Evolutionary conservation across 2,888 invertebrate genomes (phyloP), one percentile per base, ranked within the genome.

Genomic region (Scaeva pyrastri): DNA sequence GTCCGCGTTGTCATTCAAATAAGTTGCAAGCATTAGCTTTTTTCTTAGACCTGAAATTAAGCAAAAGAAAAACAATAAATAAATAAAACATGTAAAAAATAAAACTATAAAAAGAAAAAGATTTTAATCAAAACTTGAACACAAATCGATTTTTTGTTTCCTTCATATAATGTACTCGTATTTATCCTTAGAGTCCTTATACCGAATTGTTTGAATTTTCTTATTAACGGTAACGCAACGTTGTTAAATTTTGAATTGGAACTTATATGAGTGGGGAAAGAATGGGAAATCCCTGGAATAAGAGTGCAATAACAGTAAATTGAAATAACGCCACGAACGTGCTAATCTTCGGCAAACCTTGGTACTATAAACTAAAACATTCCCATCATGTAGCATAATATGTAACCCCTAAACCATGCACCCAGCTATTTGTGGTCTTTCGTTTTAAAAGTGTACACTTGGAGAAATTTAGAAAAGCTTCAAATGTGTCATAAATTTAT

Each of bases 1-100:
- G 52, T 5, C 36, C 62, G 52, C 68, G 60, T 66, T 84, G 58
- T 60, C 75, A 80, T 79, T 72, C 80, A 48, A 68, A 77, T 50
- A 45, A 21, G 16, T 52, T 45, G 1, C 8, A 26, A 43, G 21
- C 50, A 50, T 68, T 21, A 23, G 36, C 74, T 66, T 74, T 68
- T 73, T 73, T 50, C 31, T 16, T 39, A 14, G 50, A 41, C 79
- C 79, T 84, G 75, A 6, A 83, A 78, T 12, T 21, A 55, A 58
- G 60, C n/a, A 75, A 71, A 6, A 11, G 23, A 10, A 64, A 21
- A 55, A 39, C 16, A 48, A 16, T 21, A 41, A 14, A 19, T 52
- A 66, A 36, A n/a, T 7, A 31, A 66, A 62, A 0, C 23, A 16
- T 45, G 12, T 21, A n/a, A 43, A 45, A 31, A 68, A 48, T 19